A percentile compares a stretch with the other conserved stretches of the same genome.
These are phyloP conservation scores for Microcebus griseorufus DNA, from an alignment of 2,113 vertebrate species.

Conservation along the genomic window DNA sequence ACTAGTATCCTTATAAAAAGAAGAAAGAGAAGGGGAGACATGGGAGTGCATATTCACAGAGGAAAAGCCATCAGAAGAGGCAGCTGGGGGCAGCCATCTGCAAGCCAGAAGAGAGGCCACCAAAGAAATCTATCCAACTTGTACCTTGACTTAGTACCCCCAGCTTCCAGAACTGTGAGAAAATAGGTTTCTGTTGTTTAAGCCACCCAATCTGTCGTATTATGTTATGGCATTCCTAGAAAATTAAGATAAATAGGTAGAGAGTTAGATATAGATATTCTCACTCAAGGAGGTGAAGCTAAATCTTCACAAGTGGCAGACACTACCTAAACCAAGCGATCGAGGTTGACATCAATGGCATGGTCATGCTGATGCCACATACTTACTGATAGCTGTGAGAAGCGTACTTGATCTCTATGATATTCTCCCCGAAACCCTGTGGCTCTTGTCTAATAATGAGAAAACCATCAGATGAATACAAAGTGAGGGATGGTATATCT, in stretches of 20 bases:
- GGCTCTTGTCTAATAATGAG: neutral
- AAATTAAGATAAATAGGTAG: neutral
- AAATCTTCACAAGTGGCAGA: neutral
- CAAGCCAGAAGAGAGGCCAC: neutral
- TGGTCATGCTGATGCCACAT: neutral
- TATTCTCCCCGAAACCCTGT: neutral
- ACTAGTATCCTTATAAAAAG: neutral
- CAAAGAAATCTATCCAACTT: neutral
- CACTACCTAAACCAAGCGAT: neutral
- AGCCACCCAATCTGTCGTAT: neutral
- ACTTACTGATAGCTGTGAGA: neutral
- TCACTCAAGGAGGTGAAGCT: fast-evolving
- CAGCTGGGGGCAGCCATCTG: neutral
- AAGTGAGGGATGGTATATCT: neutral
- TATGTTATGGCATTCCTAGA: neutral
- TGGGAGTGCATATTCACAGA: neutral
- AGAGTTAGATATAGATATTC: neutral
- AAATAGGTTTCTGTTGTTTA: neutral
- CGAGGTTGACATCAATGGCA: neutral
- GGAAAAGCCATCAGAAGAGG: neutral
- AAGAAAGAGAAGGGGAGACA: neutral
- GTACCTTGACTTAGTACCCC: neutral
- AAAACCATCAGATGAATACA: neutral
- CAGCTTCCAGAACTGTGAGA: neutral
- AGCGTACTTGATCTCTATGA: neutral